Base-by-base conservation (phyloP, 2,888 invertebrate species). In the Dioctria rufipes region DNA sequence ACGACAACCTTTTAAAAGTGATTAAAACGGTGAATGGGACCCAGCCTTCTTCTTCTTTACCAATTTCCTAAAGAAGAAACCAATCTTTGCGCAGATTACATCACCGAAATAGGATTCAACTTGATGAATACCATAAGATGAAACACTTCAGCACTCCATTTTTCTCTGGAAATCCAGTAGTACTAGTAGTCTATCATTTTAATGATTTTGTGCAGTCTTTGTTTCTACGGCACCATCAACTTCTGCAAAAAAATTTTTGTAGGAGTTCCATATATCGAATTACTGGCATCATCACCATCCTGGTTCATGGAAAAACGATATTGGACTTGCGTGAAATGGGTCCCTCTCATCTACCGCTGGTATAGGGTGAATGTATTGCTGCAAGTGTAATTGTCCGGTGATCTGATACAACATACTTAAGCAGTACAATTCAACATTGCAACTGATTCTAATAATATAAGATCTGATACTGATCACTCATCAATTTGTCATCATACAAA, bases 31-130 rank as follows among this genome's bases (percentile, higher is more conserved):
- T 93, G 66, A 99, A 87, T 0, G 96, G 92, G 37, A 99, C 92
- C 99, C 99, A 96, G 3, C 96, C 98, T 79, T 97, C 95, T 82
- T 98, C 95, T 84, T 97, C 95, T 83, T 95, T 90, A 84, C 93
- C 93, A 1, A 95, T 92, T 89, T 97, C 94, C 82, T 95, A 95
- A 85, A 93, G 92, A n/a, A 99, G 90, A 87, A 98, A 99, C 89
- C 95, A 97, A 88, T 99, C 99, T 81, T 95, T 92, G 0, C 94
- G 94, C 77, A 99, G 90, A 89, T 99, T 99, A 4, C 92, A 88
- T 99, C 96, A 73, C 99, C 97, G 91, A 95, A 96, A 58, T 88
- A 89, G 80, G 88, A 88, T 83, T 89, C 88, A 5, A 94, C 90
- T 88, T 94, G 95, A 4, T 92, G 91, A 83, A 94, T 92, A 67